phyloP scores from a whole-genome alignment of 2,113 vertebrate genomes.

The Corynorhinus townsendii region DNA sequence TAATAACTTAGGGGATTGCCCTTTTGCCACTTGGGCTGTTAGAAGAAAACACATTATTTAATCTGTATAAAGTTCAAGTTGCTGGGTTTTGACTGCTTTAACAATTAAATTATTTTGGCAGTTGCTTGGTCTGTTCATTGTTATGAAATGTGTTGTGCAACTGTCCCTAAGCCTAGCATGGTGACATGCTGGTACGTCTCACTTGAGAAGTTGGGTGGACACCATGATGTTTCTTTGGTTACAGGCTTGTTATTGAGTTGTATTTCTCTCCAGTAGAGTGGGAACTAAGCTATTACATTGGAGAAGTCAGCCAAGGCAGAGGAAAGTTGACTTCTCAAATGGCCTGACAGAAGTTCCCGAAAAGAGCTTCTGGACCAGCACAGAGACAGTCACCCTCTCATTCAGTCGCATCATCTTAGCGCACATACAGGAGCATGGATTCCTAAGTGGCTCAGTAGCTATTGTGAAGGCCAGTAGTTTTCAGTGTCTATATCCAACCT shows the following conservation, averaged over 20 bases:
- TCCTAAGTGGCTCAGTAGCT: not conserved
- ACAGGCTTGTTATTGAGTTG: slow-evolving; percentile 34
- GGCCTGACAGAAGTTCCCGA: not conserved
- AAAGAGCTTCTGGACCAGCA: not conserved
- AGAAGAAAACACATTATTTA: not conserved
- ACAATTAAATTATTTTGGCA: slow-evolving; percentile 36
- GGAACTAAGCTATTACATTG: slow-evolving; percentile 13
- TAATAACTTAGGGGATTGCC: not conserved
- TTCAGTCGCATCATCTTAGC: not conserved
- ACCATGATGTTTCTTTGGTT: slow-evolving; percentile 35
- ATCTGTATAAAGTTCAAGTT: slow-evolving; percentile 17
- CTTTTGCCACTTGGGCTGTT: not conserved
- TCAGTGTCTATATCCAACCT: not conserved
- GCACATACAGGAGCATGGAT: not conserved
- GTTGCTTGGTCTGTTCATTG: not conserved
- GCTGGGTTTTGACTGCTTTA: not conserved
- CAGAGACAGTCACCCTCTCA: not conserved
- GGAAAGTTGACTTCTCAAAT: not conserved
- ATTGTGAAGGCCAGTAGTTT: not conserved
- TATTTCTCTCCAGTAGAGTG: slow-evolving; percentile 15
- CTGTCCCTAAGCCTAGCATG: not conserved
- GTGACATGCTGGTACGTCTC: not conserved
- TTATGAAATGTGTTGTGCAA: slow-evolving; percentile 43
- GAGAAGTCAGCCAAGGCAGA: not conserved
- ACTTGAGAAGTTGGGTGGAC: slow-evolving; percentile 37